These are phyloP conservation scores for Fukomys damarensis DNA, from an alignment of 2,113 vertebrate species.

Conservation along the genomic window DNA sequence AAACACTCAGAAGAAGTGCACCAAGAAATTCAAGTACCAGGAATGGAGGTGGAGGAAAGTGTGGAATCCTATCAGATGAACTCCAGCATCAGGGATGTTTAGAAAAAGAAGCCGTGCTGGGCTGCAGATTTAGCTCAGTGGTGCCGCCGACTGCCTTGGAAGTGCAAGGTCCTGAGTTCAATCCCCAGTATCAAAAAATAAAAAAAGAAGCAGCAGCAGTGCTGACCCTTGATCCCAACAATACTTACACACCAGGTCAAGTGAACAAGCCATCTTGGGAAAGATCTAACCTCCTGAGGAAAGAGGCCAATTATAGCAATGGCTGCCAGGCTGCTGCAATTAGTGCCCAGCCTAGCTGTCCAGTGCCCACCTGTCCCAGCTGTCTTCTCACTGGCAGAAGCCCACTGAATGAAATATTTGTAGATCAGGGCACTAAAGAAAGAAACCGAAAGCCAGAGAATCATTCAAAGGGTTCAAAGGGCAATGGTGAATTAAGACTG, in stretches of 20 bases:
- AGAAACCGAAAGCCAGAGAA: background rate
- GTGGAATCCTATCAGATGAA: background rate
- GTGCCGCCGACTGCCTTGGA: too few species aligned
- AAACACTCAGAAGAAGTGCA: background rate
- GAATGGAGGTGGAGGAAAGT: background rate
- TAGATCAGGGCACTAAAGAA: background rate
- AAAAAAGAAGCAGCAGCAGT: too few species aligned
- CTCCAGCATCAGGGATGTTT: background rate
- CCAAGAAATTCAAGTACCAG: background rate
- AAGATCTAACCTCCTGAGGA: background rate
- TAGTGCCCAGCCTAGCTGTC: background rate
- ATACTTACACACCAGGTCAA: background rate
- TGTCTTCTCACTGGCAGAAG: background rate
- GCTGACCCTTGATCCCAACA: background rate
- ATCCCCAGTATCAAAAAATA: too few species aligned
- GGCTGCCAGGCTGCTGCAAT: background rate
- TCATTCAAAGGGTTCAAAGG: background rate
- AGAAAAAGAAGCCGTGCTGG: too few species aligned
- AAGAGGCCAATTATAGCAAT: background rate
- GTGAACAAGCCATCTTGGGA: background rate
- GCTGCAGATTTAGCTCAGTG: too few species aligned
- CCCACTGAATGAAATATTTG: background rate
- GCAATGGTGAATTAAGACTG: background rate
- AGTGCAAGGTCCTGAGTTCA: too few species aligned
- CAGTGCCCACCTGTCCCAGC: background rate